Evolutionary conservation across 2,113 vertebrate species (phyloP).

Genomic region (Python bivittatus): DNA sequence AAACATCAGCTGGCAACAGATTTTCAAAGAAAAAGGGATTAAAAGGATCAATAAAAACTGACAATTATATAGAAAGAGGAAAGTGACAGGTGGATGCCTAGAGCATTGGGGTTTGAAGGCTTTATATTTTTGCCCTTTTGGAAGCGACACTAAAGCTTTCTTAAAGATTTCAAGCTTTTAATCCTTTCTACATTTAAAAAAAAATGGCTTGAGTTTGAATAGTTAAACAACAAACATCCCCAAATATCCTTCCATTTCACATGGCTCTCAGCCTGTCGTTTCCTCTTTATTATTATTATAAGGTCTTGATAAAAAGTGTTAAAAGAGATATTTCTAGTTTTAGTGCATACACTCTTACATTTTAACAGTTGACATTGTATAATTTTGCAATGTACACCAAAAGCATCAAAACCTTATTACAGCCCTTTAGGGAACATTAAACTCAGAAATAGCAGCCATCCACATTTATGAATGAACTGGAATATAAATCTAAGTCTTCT

Average conservation of each 20-base stretch:
- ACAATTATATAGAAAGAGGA: constrained; percentile 42
- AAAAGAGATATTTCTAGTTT: background rate
- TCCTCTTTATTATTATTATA: background rate
- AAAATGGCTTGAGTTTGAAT: background rate
- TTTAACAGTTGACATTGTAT: background rate
- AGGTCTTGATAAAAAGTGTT: background rate
- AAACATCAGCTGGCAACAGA: constrained; percentile 55
- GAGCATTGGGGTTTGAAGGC: background rate
- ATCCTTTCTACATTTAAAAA: background rate
- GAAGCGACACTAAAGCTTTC: background rate
- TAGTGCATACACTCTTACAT: background rate
- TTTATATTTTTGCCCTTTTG: rapidly evolving
- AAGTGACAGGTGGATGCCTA: constrained; percentile 50
- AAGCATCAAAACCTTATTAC: background rate
- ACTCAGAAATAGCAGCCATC: no score
- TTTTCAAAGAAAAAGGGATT: constrained; percentile 47
- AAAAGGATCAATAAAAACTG: constrained; percentile 55
- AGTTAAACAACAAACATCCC: background rate
- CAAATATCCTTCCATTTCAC: background rate
- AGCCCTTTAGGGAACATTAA: background rate
- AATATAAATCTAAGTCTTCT: background rate
- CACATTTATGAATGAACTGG: background rate
- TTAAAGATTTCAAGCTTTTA: background rate
- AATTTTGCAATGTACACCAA: background rate
- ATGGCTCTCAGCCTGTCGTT: background rate